Evolutionary conservation across 2,797 vertebrate species (phyloP).

Genomic region (Malacoraja senta): DNA sequence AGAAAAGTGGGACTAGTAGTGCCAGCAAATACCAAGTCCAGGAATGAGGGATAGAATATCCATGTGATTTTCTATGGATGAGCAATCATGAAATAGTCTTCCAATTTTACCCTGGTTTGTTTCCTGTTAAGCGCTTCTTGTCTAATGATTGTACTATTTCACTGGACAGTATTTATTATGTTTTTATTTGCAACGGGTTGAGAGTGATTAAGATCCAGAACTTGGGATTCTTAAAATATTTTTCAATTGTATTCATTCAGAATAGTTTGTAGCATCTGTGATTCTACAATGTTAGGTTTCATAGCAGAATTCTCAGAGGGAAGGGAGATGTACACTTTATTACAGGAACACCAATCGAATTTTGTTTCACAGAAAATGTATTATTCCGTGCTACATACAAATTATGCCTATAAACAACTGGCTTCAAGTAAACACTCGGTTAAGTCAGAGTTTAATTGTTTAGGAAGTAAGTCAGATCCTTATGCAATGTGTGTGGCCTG

Average conservation of each 20-base stretch:
- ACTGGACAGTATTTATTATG: neutral
- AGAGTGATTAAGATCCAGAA: neutral
- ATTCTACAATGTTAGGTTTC: neutral
- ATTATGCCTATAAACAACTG: neutral
- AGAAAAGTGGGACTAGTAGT: too few species aligned
- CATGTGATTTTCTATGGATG: too few species aligned
- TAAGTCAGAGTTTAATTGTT: neutral
- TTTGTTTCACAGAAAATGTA: neutral
- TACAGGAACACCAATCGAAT: neutral
- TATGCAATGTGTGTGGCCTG: neutral
- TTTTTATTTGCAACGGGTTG: neutral
- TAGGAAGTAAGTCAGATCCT: neutral
- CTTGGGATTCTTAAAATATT: neutral
- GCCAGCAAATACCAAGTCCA: too few species aligned
- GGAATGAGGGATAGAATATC: too few species aligned
- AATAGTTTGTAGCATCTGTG: neutral
- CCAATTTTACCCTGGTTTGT: neutral
- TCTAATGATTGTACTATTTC: neutral
- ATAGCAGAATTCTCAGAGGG: neutral
- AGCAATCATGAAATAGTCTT: neutral
- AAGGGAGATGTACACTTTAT: neutral
- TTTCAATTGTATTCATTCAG: neutral
- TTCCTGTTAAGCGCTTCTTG: neutral
- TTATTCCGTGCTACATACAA: neutral
- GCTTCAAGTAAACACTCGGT: neutral